Conservation (phyloP, 1,140 invertebrate species). For the Drosophila orosa region DNA sequence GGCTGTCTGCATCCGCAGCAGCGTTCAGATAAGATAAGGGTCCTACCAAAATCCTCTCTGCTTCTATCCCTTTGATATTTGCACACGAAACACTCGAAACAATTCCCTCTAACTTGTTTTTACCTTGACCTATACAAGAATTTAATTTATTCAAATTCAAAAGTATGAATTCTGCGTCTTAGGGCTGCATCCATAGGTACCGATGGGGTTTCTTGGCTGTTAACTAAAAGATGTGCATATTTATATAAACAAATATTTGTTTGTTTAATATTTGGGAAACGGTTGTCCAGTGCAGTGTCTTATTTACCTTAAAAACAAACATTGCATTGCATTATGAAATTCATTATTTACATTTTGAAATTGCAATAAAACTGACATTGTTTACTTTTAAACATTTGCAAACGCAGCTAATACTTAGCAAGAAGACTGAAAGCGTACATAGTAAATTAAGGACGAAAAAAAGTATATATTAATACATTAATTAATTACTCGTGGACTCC, state of each 20-base stretch:
- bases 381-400: neutral
- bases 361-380: neutral
- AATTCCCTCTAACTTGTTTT: neutral
- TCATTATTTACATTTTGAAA: neutral
- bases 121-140: neutral
- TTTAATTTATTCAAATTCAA: neutral
- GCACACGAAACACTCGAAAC: slow-evolving; percentile 1
- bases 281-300: neutral
- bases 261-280: neutral
- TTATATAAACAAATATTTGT: neutral
- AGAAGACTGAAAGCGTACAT: no score
- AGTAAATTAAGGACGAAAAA: no score
- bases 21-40: slow-evolving; percentile 59
- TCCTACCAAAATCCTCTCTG: slow-evolving; percentile 6
- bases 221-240: neutral
- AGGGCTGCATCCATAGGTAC: neutral
- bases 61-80: slow-evolving; percentile 5
- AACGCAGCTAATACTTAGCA: neutral
- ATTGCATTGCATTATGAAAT: slow-evolving; percentile 2
- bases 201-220: neutral
- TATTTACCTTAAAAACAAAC: neutral
- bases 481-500: neutral
- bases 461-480: no score
- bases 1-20: slow-evolving; percentile 53
- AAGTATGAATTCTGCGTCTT: neutral